phyloP scores from a whole-genome alignment of 2,888 invertebrate genomes.

The Plagodis dolabraria region DNA sequence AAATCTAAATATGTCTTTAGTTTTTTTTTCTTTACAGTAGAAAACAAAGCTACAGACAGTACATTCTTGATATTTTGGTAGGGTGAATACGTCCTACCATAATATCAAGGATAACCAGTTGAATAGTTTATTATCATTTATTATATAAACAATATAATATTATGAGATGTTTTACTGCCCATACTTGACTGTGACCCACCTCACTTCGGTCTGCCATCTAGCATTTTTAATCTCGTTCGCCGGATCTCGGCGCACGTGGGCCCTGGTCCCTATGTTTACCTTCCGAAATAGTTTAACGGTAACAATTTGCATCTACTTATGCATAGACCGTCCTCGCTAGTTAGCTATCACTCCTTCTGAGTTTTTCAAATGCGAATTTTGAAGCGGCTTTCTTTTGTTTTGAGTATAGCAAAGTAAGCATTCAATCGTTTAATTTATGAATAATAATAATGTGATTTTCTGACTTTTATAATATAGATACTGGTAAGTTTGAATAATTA shows the following conservation, averaged over 20 bases:
- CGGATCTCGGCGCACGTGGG: constrained; percentile 77
- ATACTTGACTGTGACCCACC: constrained; percentile 54
- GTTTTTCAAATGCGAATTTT: constrained; percentile 48
- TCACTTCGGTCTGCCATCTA: constrained; percentile 76
- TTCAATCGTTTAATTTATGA: no score
- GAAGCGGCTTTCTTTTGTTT: constrained; percentile 36
- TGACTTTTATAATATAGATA: no score
- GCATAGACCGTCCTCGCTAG: constrained; percentile 78
- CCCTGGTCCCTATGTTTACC: constrained; percentile 80
- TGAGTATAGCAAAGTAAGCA: constrained; percentile 2
- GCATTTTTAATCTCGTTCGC: constrained; percentile 83
- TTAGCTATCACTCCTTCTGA: constrained; percentile 70
- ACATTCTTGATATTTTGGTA: no score
- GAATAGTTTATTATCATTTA: neutral
- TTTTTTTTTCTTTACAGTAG: no score
- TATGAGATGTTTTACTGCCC: constrained; percentile 17
- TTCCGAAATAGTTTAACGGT: constrained; percentile 84
- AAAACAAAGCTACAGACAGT: no score
- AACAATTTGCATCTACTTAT: constrained; percentile 84
- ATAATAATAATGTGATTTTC: no score
- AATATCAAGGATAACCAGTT: neutral
- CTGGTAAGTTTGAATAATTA: no score
- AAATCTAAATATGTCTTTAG: no score
- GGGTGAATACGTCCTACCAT: no score
- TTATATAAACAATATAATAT: neutral